A percentile compares a stretch with the other conserved stretches of the same genome.
Evolutionary conservation across 64 coral and sea anemone species (phyloP).

Genomic region (Dendrophyllia cribrosa): DNA sequence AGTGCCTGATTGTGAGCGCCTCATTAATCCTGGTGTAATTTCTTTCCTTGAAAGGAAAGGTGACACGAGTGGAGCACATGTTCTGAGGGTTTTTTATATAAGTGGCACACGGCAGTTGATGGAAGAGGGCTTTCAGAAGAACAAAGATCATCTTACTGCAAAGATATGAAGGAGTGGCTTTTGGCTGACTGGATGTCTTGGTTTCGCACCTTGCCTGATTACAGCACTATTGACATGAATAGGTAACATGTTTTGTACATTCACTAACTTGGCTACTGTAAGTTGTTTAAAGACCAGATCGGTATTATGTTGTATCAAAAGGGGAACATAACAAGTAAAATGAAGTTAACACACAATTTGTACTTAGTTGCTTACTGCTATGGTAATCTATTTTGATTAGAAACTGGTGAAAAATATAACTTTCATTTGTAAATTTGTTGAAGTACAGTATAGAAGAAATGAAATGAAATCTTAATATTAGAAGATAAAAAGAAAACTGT

Average conservation of each 20-base stretch:
- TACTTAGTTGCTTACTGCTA: too few relatives aligned
- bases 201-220: background rate
- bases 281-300: too few relatives aligned
- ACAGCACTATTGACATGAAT: constrained; percentile 56
- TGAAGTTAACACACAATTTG: too few relatives aligned
- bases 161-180: constrained; percentile 44
- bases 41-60: constrained; percentile 1
- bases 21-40: constrained; percentile 48
- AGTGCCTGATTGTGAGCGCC: constrained; percentile 63
- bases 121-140: constrained; percentile 52
- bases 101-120: constrained; percentile 66
- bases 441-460: too few relatives aligned
- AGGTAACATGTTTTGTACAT: constrained; percentile 30
- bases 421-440: too few relatives aligned
- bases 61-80: background rate
- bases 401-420: too few relatives aligned
- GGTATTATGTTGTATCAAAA: too few relatives aligned
- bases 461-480: too few relatives aligned
- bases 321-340: too few relatives aligned
- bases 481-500: too few relatives aligned
- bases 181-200: constrained; percentile 64
- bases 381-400: too few relatives aligned
- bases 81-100: constrained; percentile 45
- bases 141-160: background rate
- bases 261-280: too few relatives aligned